phyloP scores from a whole-genome alignment of 1,140 invertebrate genomes.

The Neoseiulus cucumeris region DNA sequence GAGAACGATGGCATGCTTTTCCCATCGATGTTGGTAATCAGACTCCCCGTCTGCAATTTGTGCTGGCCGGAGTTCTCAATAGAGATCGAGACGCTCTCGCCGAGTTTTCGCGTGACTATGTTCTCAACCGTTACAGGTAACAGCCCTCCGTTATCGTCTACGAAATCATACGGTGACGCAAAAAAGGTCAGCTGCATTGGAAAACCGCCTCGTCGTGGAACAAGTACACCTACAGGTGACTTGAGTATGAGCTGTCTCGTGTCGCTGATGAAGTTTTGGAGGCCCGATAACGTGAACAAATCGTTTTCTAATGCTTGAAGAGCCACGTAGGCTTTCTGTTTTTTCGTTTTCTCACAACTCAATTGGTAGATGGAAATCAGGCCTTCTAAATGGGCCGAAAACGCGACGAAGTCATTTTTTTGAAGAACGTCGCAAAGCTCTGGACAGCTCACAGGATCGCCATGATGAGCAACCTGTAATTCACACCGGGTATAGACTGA shows the following conservation, averaged over 20 bases:
- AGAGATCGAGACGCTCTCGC: slow-evolving; percentile 66
- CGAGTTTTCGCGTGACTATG: slow-evolving; percentile 46
- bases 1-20: slow-evolving; percentile 49
- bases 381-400: slow-evolving; percentile 72
- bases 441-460: slow-evolving; percentile 52
- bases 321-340: slow-evolving; percentile 76
- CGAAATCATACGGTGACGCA: slow-evolving; percentile 75
- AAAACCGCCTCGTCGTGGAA: slow-evolving; percentile 39
- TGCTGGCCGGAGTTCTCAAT: slow-evolving; percentile 69
- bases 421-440: slow-evolving; percentile 39
- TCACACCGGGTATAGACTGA: background rate
- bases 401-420: slow-evolving; percentile 61
- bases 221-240: slow-evolving; percentile 54
- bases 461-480: slow-evolving; percentile 53
- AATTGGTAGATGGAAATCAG: slow-evolving; percentile 76
- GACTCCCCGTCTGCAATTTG: slow-evolving; percentile 53
- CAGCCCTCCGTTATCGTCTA: slow-evolving; percentile 43
- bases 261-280: slow-evolving; percentile 50
- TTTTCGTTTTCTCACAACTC: slow-evolving; percentile 73
- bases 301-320: slow-evolving; percentile 77
- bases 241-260: slow-evolving; percentile 68
- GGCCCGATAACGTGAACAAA: slow-evolving; percentile 56
- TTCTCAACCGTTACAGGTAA: slow-evolving; percentile 50
- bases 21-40: slow-evolving; percentile 44
- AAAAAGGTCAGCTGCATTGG: slow-evolving; percentile 85